phyloP scores from a whole-genome alignment of 2,113 vertebrate genomes.

The Neolamprologus toae region DNA sequence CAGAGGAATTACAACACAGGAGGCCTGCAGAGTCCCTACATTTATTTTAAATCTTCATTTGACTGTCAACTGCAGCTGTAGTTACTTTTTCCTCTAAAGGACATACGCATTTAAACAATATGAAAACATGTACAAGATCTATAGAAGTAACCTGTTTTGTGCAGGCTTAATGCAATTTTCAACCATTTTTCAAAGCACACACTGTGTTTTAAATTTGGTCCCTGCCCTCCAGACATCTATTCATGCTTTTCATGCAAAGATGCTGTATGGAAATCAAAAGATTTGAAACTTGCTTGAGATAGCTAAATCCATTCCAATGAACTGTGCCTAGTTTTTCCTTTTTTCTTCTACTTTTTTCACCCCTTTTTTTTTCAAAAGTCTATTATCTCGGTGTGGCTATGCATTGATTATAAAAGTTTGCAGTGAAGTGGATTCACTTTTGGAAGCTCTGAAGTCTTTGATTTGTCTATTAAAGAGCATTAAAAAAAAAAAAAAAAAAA shows the following conservation, averaged over 20 bases:
- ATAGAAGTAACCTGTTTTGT: neutral
- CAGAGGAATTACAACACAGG: slow-evolving; percentile 50
- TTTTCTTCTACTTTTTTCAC: neutral
- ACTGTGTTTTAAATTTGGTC: neutral
- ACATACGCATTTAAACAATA: neutral
- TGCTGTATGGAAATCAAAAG: neutral
- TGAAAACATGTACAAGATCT: neutral
- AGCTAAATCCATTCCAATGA: neutral
- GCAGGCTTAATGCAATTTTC: neutral
- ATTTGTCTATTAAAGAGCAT: neutral
- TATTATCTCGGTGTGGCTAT: neutral
- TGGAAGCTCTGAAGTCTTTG: neutral
- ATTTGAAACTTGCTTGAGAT: neutral
- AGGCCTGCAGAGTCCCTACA: slow-evolving; percentile 1
- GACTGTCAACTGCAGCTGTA: slow-evolving; percentile 7
- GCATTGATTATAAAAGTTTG: neutral
- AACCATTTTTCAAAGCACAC: neutral
- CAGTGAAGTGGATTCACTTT: neutral
- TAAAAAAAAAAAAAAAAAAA: neutral
- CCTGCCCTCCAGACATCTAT: neutral
- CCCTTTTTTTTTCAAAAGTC: neutral
- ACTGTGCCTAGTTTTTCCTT: neutral
- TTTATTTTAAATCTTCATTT: slow-evolving; percentile 44
- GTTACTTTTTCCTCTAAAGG: neutral
- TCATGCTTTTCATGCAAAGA: neutral